A percentile compares a stretch with the other conserved stretches of the same genome.
phyloP scores from a whole-genome alignment of 2,797 vertebrate genomes.

The Phaenicophaeus curvirostris region DNA sequence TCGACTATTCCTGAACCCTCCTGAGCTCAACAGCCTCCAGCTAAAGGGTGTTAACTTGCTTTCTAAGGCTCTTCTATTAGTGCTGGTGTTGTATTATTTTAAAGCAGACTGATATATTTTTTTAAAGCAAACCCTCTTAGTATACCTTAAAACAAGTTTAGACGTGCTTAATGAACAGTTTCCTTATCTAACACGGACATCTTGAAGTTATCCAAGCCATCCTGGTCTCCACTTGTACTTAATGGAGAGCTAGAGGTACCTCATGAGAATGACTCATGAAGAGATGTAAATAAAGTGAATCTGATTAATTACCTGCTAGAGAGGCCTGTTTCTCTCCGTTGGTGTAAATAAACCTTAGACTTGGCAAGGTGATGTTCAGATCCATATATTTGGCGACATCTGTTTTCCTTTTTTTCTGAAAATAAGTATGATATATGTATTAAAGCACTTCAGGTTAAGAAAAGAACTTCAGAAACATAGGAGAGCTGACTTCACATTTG shows the following conservation, averaged over 20 bases:
- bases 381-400: not conserved
- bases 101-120: not conserved
- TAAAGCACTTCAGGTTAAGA: not conserved
- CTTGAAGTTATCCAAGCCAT: not conserved
- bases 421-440: not conserved
- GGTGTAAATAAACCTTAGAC: not conserved
- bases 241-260: not conserved
- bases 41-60: conserved; percentile 10
- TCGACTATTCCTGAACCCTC: conserved; percentile 53
- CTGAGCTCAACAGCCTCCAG: conserved; percentile 28
- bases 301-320: not conserved
- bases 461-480: not conserved
- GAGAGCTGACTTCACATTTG: not conserved
- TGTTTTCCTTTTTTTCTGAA: not conserved
- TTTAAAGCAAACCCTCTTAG: not conserved
- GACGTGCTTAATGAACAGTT: not conserved
- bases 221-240: not conserved
- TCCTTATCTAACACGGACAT: not conserved
- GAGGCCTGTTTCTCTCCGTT: not conserved
- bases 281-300: not conserved
- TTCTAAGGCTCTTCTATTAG: not conserved
- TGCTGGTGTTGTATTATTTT: not conserved
- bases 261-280: not conserved
- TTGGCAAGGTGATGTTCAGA: not conserved
- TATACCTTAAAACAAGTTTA: not conserved